Base-by-base conservation (phyloP, 2,797 vertebrate genomes). In the Cossypha polioptera region DNA sequence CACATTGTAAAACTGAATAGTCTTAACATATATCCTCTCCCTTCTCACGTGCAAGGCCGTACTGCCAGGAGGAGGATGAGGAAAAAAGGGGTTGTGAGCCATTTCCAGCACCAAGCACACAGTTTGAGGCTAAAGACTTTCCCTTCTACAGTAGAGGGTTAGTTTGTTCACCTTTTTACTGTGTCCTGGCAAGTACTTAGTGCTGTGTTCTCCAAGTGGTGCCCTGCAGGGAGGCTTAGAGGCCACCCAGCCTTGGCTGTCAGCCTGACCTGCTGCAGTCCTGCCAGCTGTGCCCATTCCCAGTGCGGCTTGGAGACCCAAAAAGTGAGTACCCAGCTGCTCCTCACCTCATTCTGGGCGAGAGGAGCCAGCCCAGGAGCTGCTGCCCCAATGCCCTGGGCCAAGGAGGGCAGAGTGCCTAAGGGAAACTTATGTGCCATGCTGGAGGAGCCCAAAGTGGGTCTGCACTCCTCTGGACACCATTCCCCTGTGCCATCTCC, bases 21-120 rank as follows among this genome's bases (percentile, higher is more conserved):
- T 38, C 38, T 86, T 86, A 71, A 78, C 22, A 65, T 2, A 9
- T 7, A 40, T 35, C 14, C 19, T 73, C n/a, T 67, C 29, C 13
- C 10, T 71, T 53, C 10, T 65, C 10, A 0, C 5, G 2, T 21
- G 54, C 0, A 9, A 76, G 62, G 28, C 38, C 2, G 0, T 15
- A 21, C 55, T 75, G 54, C 1, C 9, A 22, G 40, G 33, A 72
- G 24, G 20, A 22, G 16, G 28, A 68, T 1, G 1, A 65, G 38
- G 51, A 59, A 38, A 73, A 88, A 84, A 51, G 4, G 19, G 16
- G 3, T 10, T 73, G 5, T 54, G 79, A 85, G 57, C 58, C 1
- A 0, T 67, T 95, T 76, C 88, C 26, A 62, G 61, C 29, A 50
- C 11, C 3, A 9, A 82, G 55, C 1, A 5, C 22, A 33, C 40